A percentile compares a stretch with the other conserved stretches of the same genome.
Evolutionary conservation across 2,797 vertebrate species (phyloP).

Genomic region (Hybognathus amarus): DNA sequence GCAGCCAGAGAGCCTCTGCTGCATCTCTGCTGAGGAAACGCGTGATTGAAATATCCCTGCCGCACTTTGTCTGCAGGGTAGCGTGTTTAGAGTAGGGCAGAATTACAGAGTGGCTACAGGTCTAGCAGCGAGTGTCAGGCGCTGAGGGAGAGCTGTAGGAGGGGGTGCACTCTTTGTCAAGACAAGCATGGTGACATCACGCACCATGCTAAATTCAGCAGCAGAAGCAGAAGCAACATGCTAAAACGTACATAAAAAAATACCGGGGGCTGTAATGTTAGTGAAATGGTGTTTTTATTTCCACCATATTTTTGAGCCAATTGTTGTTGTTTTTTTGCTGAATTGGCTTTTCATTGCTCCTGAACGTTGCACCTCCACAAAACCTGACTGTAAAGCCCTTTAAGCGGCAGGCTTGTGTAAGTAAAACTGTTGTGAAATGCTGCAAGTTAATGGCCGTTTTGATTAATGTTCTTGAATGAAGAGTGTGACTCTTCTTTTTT

Average conservation of each 20-base stretch:
- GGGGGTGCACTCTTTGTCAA: conserved; percentile 19
- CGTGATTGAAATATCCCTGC: conserved; percentile 51
- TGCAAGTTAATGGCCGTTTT: conserved; percentile 68
- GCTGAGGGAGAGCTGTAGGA: conserved; percentile 5
- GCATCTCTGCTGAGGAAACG: conserved; percentile 5
- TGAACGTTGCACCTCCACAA: neutral
- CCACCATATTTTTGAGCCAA: neutral
- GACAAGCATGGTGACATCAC: conserved; percentile 43
- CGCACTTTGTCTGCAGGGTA: conserved; percentile 50
- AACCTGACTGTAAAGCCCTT: conserved; percentile 65
- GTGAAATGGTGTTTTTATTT: conserved; percentile 16
- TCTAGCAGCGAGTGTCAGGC: conserved; percentile 3
- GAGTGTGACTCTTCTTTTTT: conserved; percentile 44
- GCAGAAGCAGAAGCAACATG: conserved; percentile 6
- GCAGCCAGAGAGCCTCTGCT: conserved; percentile 30
- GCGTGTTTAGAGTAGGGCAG: conserved; percentile 23
- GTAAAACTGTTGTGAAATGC: conserved; percentile 57
- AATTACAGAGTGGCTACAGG: conserved; percentile 38
- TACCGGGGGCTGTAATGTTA: neutral
- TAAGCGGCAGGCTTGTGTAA: conserved; percentile 63
- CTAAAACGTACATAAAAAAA: conserved; percentile 8
- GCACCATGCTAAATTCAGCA: conserved; percentile 18
- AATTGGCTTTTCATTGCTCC: conserved; percentile 51
- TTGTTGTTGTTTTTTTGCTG: conserved; percentile 25
- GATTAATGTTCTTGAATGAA: conserved; percentile 72